Evolutionary conservation across 2,797 vertebrate species (phyloP), one percentile per base, ranked within the genome.

Genomic region (Lithobates sylvaticus): DNA sequence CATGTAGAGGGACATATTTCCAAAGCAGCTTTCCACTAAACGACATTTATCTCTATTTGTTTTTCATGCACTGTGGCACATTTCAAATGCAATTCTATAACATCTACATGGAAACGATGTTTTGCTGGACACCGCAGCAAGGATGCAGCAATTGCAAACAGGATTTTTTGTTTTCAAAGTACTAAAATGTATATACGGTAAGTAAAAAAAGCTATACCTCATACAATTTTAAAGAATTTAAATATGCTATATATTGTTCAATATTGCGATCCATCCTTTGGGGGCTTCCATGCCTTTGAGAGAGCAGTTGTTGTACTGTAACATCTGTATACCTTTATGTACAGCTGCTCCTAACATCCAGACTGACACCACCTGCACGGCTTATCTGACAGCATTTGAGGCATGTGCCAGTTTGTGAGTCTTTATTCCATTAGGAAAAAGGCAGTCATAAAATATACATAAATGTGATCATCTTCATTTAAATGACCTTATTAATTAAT

Each of bases 271-370:
- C 54, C 21, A 61, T 61, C 54, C 54, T 61, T 61, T 23, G 54
- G 54, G 54, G 54, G 21, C 54, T 61, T 61, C n/a, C 4, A 61
- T 61, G 21, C 54, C 54, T 61, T 18, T 8, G 54, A 61, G 54
- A 61, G 21, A 61, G 54, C 54, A 61, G 21, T 61, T 61, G 54
- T 61, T 61, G 23, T 2, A 61, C 54, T 61, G 54, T 61, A 61
- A 61, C 54, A 61, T 61, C 54, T 61, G 54, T 61, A 61, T 61
- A 61, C 54, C 54, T 61, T 61, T 61, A 61, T 61, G 54, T n/a
- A 61, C 54, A 61, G 54, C 54, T 61, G 54, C 54, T 61, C 7
- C 5, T 23, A 61, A 23, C 54, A 61, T 61, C 54, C 54, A 61
- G 54, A 23, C 54, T 61, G 54, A 61, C 54, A 61, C 21, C 54